phyloP scores from a whole-genome alignment of 2,113 vertebrate species.

The cattle (Bos taurus) region ARS-UCD2.0 NC_037332.1:106359001-106359500 shows the following conservation, averaged over 20 bases:
- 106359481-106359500: slow-evolving; percentile 92
- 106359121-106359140: neutral
- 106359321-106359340: neutral
- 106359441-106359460: slow-evolving; percentile 97
- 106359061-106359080: neutral
- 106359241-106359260: neutral
- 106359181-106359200: neutral
- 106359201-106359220: neutral
- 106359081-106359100: neutral
- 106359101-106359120: neutral
- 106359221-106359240: neutral
- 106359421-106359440: slow-evolving; percentile 99
- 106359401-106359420: slow-evolving; percentile 99
- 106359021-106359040: neutral
- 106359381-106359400: slow-evolving; percentile 79
- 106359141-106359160: neutral
- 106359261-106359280: neutral
- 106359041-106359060: neutral
- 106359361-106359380: neutral
- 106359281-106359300: neutral
- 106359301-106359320: neutral
- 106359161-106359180: neutral
- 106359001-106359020: neutral
- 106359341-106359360: too few relatives aligned
- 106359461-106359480: slow-evolving; percentile 94